Evolutionary conservation across 2,888 invertebrate species (phyloP).

Genomic region (Parnassius apollo): DNA sequence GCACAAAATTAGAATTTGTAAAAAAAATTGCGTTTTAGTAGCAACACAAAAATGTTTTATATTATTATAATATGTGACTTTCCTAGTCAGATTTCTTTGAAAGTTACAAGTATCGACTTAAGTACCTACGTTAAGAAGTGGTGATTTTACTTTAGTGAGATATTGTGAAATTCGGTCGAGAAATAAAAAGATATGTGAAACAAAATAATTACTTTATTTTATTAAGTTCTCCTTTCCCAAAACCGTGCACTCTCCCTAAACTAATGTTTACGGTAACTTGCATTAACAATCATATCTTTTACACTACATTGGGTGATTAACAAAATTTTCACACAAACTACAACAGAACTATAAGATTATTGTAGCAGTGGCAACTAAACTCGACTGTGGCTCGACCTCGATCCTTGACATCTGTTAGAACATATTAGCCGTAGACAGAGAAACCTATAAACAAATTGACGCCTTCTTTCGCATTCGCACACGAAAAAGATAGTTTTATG

Average conservation of each 20-base stretch:
- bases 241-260: not conserved
- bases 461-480: too few relatives aligned
- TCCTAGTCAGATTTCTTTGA: slow-evolving; percentile 65
- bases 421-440: too few relatives aligned
- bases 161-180: slow-evolving; percentile 51
- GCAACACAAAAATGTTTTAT: slow-evolving; percentile 12
- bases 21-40: slow-evolving; percentile 14
- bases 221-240: not conserved
- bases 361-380: too few relatives aligned
- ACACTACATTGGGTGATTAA: too few relatives aligned
- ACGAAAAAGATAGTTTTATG: too few relatives aligned
- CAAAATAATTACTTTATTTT: slow-evolving; percentile 39
- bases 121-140: slow-evolving; percentile 43
- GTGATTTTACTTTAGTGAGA: slow-evolving; percentile 73
- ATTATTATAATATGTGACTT: slow-evolving; percentile 36
- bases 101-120: slow-evolving; percentile 30
- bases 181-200: slow-evolving; percentile 56
- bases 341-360: too few relatives aligned
- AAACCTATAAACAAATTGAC: too few relatives aligned
- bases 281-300: too few relatives aligned
- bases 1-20: slow-evolving; percentile 36
- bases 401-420: too few relatives aligned
- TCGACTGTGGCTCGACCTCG: too few relatives aligned
- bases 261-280: too few relatives aligned
- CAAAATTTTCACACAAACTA: too few relatives aligned